These are phyloP conservation scores for Pachypanchax playfairii DNA, from an alignment of 2,113 vertebrate species.

Conservation along the genomic window DNA sequence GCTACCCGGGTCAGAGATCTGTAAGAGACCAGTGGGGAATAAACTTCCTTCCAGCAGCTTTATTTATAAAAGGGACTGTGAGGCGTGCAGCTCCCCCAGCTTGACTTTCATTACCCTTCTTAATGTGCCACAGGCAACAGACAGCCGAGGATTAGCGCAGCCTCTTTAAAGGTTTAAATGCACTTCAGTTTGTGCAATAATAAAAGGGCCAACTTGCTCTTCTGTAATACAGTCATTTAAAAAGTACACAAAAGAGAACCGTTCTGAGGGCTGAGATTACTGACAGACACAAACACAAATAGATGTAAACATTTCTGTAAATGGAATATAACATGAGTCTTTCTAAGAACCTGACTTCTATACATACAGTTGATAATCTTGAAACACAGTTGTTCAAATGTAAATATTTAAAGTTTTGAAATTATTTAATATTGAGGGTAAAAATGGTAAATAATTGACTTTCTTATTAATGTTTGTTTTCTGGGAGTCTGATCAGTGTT, in stretches of 20 bases:
- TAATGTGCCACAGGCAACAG: conserved; percentile 58
- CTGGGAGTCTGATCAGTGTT: too few species aligned
- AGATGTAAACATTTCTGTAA: neutral
- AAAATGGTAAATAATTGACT: too few species aligned
- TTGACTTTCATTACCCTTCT: conserved; percentile 64
- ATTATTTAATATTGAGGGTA: too few species aligned
- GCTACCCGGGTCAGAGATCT: conserved; percentile 47
- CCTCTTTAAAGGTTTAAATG: conserved; percentile 46
- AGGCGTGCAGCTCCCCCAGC: conserved; percentile 44
- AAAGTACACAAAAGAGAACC: conserved; percentile 7
- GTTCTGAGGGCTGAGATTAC: conserved; percentile 3
- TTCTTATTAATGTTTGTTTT: too few species aligned
- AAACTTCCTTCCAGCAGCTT: conserved; percentile 64
- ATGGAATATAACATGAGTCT: too few species aligned
- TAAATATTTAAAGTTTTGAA: too few species aligned
- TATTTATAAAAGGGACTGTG: conserved; percentile 68
- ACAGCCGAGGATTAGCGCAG: conserved; percentile 56
- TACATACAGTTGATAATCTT: too few species aligned
- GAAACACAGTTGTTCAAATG: too few species aligned
- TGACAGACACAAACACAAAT: neutral
- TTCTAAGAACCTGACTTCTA: too few species aligned
- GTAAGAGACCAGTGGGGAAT: conserved; percentile 59
- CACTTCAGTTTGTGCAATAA: conserved; percentile 38
- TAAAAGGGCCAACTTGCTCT: conserved; percentile 26
- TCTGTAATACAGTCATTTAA: conserved; percentile 22